phyloP scores from a whole-genome alignment of 1,140 invertebrate genomes.

The Probaryconus sp. region DNA sequence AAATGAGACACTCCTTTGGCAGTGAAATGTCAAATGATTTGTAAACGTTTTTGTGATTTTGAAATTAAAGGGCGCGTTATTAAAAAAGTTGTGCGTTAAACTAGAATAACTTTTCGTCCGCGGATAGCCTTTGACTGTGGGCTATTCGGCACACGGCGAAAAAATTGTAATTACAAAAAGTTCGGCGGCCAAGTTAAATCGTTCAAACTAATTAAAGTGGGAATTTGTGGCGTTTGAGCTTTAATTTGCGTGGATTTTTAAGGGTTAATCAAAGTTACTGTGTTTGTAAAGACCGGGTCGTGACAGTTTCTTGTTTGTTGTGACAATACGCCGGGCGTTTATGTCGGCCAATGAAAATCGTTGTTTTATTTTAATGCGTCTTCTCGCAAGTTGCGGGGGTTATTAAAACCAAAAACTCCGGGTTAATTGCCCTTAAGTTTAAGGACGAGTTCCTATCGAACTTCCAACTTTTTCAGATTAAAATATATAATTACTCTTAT shows the following conservation, averaged over 20 bases:
- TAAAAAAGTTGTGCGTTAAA: slow-evolving; percentile 38
- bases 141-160: no score
- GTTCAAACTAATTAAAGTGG: slow-evolving; percentile 40
- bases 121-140: slow-evolving; percentile 6
- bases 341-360: no score
- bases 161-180: slow-evolving; percentile 41
- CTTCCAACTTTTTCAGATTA: no score
- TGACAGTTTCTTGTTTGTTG: slow-evolving; percentile 6
- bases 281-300: not conserved
- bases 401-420: no score
- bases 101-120: slow-evolving; percentile 27
- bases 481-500: no score
- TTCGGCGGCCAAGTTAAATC: slow-evolving; percentile 25
- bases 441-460: no score
- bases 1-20: not conserved
- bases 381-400: no score
- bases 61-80: slow-evolving; percentile 23
- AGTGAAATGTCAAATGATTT: slow-evolving; percentile 12
- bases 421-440: no score
- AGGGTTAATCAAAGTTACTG: slow-evolving; percentile 23
- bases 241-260: slow-evolving; percentile 36
- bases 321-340: no score
- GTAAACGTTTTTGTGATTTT: slow-evolving; percentile 30
- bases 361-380: no score
- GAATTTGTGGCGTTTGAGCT: slow-evolving; percentile 15